phyloP scores from a whole-genome alignment of 2,797 vertebrate genomes.

The Sus cebifrons region DNA sequence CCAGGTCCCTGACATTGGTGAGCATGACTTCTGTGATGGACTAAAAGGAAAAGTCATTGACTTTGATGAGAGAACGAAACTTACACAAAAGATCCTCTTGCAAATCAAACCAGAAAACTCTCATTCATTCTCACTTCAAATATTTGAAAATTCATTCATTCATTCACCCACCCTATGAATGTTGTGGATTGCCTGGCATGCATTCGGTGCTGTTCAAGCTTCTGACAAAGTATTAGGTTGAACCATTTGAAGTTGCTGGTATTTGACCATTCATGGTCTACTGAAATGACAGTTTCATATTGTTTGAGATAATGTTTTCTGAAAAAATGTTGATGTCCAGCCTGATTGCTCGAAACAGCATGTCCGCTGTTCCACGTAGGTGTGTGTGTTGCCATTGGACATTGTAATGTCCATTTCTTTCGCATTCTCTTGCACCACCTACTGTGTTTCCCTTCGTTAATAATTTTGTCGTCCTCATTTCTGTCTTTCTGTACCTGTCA shows the following conservation, averaged over 20 bases:
- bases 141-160: conserved; percentile 58
- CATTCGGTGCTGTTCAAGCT: background rate
- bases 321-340: background rate
- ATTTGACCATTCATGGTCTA: background rate
- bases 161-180: background rate
- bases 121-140: conserved; percentile 50
- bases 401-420: background rate
- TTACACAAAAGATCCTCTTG: background rate
- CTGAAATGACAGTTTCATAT: background rate
- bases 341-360: background rate
- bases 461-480: background rate
- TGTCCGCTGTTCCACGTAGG: background rate
- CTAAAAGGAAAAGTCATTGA: background rate
- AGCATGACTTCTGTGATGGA: background rate
- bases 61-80: background rate
- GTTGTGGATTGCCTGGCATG: conserved; percentile 9
- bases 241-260: background rate
- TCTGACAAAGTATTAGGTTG: background rate
- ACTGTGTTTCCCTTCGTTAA: background rate
- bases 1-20: background rate
- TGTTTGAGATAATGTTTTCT: background rate
- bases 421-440: background rate
- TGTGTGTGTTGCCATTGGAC: background rate
- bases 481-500: conserved; percentile 67
- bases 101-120: background rate